Base-by-base conservation (phyloP, 2,888 invertebrate species). In the Prosapia bicincta region DNA sequence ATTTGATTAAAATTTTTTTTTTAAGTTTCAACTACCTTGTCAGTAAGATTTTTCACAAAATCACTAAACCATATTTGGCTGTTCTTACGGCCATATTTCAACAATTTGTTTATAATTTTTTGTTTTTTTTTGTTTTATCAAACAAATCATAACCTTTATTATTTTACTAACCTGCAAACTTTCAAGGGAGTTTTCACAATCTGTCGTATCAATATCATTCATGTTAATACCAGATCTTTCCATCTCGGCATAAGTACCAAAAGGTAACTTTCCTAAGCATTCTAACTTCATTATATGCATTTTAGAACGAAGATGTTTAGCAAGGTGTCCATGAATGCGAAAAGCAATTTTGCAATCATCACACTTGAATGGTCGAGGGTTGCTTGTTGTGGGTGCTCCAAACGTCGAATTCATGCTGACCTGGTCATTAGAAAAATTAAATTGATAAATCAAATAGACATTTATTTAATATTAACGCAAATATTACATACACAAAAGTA, bases 301-400 rank as follows among this genome's bases (percentile, higher is more conserved):
- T 87, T 97, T 97, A 79, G 97, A 97, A 75, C 98, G 91, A 78
- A 99, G 88, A 88, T 99, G 99, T 85, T 98, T 98, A 0, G 98
- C 97, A 82, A 99, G 87, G 85, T 98, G 98, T 0, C 98, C 99
- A 83, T 97, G 98, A 83, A 98, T 98, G 81, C 96, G 89, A 85
- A 99, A 99, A 9, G 97, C 98, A 81, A 97, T 95, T 83, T 95
- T 95, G 85, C 99, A 99, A 83, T 98, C 97, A 24, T 91, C 92
- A 86, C 99, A 99, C 83, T 97, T 95, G 85, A 98, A 99, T 23
- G 98, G 98, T 71, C 98, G 89, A 1, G 98, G 98, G 86, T 98
- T 98, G 15, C 94, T 93, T 0, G 94, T 93, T 9, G 91, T 87
- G 72, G 96, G 91, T 10, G 93, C 91, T 7, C 94, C 94, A 83